Evolutionary conservation across 1,140 invertebrate species (phyloP).

Genomic region (Halyomorpha halys): DNA sequence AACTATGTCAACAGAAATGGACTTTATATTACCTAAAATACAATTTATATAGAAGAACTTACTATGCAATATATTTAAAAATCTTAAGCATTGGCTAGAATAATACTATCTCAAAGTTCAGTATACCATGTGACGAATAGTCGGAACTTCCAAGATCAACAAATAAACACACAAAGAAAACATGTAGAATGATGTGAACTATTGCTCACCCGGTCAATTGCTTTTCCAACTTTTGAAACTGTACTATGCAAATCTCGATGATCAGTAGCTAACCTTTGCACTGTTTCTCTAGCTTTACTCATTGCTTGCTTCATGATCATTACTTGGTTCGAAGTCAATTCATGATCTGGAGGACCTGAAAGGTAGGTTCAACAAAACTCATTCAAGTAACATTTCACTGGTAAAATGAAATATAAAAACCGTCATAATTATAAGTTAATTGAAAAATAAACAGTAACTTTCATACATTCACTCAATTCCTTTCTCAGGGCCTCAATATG

Average conservation of each 20-base stretch:
- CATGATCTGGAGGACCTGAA: conserved; percentile 51
- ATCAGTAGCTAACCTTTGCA: conserved; percentile 66
- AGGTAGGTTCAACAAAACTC: conserved; percentile 24
- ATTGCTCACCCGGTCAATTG: conserved; percentile 67
- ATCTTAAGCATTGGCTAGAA: too few species aligned
- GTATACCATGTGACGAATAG: too few species aligned
- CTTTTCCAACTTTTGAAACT: conserved; percentile 93
- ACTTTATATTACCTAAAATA: too few species aligned
- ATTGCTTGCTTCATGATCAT: conserved; percentile 56
- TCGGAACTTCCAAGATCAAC: too few species aligned
- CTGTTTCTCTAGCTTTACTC: conserved; percentile 59
- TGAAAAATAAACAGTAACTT: background rate
- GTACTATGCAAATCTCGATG: conserved; percentile 70
- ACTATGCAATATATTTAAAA: too few species aligned
- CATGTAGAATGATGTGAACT: background rate
- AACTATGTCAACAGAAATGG: too few species aligned
- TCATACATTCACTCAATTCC: conserved; percentile 65
- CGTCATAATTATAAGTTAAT: background rate
- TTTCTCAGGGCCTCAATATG: conserved; percentile 64
- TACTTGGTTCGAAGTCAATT: conserved; percentile 52
- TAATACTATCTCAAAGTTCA: too few species aligned
- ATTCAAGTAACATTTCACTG: background rate
- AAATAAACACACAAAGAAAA: too few species aligned
- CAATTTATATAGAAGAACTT: too few species aligned
- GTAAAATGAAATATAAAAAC: background rate